phyloP scores from a whole-genome alignment of 2,888 invertebrate genomes.

The Operophtera brumata region DNA sequence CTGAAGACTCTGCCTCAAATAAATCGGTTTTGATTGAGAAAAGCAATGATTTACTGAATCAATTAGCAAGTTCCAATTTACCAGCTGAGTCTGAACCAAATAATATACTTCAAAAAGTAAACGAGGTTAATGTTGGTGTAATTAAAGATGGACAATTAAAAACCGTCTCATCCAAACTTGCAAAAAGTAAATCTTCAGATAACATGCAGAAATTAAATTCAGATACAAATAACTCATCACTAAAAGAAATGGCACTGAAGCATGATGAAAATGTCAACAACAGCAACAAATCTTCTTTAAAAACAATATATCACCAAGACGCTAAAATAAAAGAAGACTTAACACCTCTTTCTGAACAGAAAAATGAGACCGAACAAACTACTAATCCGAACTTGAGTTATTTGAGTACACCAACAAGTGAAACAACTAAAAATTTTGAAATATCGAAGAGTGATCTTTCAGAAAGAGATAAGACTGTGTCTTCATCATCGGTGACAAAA shows the following conservation, averaged over 20 bases:
- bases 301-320: conserved; percentile 6
- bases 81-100: not conserved
- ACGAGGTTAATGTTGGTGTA: not conserved
- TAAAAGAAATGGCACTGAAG: conserved; percentile 13
- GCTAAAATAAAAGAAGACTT: not conserved
- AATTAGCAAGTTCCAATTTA: not conserved
- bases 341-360: not conserved
- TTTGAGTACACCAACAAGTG: not conserved
- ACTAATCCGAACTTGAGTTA: not conserved
- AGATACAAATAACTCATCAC: conserved; percentile 12
- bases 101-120: not conserved
- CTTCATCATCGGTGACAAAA: not conserved
- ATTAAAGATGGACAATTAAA: conserved; percentile 4
- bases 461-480: not conserved
- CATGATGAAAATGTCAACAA: not conserved
- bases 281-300: conserved; percentile 5
- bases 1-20: conserved; percentile 1
- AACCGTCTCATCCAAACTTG: conserved; percentile 5
- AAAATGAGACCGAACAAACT: not conserved
- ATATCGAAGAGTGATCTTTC: not conserved
- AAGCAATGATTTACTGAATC: not conserved
- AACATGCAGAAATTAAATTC: not conserved
- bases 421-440: not conserved
- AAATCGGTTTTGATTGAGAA: not conserved
- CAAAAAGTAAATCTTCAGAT: conserved; percentile 17